A percentile compares a stretch with the other conserved stretches of the same genome.
These are phyloP conservation scores for Garrulus glandarius DNA, from an alignment of 2,797 vertebrate genomes.

Conservation along the genomic window DNA sequence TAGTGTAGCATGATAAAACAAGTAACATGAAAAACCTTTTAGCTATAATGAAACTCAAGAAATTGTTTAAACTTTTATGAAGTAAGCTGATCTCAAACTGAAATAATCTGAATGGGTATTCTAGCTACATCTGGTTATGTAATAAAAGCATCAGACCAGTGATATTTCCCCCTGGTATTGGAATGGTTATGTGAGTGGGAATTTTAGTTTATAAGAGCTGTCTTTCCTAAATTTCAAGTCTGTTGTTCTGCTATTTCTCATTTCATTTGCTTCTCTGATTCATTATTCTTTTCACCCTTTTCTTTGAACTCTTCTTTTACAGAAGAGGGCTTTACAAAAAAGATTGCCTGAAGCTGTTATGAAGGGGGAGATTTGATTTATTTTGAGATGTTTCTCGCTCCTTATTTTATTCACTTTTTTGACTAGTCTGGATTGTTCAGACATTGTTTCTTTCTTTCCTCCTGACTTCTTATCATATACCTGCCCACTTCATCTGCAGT, in stretches of 20 bases:
- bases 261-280: neutral
- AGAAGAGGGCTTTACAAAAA: neutral
- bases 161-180: neutral
- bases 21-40: constrained; percentile 33
- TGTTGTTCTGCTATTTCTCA: neutral
- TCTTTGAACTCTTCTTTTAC: neutral
- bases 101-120: neutral
- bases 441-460: neutral
- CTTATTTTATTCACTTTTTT: neutral
- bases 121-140: neutral
- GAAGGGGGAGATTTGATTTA: neutral
- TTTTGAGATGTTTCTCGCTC: neutral
- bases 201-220: neutral
- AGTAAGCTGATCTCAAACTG: constrained; percentile 7
- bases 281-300: neutral
- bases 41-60: constrained; percentile 3
- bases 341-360: neutral
- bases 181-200: neutral
- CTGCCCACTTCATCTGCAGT: neutral
- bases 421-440: neutral
- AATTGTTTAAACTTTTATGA: constrained; percentile 29
- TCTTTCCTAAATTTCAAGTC: neutral
- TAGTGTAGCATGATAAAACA: neutral
- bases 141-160: neutral
- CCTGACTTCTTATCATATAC: neutral